These are phyloP conservation scores for Cetonia aurata DNA, from an alignment of 2,888 invertebrate species.

Conservation along the genomic window DNA sequence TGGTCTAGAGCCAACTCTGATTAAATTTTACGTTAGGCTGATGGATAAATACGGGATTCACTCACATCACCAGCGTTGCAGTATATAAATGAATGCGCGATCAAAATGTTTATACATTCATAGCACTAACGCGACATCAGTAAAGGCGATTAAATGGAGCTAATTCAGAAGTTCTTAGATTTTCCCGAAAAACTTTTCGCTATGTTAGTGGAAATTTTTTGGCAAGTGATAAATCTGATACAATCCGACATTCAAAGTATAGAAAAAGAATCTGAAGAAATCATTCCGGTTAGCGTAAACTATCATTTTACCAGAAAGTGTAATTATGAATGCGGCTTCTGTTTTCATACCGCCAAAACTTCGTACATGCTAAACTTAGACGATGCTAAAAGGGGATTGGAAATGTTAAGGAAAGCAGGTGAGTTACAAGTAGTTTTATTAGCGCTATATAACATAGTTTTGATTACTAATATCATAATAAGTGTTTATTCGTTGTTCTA, in stretches of 20 bases:
- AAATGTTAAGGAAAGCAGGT: constrained; percentile 64
- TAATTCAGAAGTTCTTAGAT: background rate
- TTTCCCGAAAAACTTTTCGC: constrained; percentile 15
- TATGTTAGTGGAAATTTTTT: background rate
- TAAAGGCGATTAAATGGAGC: background rate
- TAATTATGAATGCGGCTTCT: constrained; percentile 70
- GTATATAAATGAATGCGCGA: constrained; percentile 1
- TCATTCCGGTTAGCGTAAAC: constrained; percentile 65
- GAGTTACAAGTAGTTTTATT: constrained; percentile 42
- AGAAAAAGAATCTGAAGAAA: constrained; percentile 33
- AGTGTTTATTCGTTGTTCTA: too few species aligned
- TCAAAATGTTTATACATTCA: background rate
- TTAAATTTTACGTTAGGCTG: too few species aligned
- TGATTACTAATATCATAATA: background rate
- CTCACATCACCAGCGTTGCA: background rate
- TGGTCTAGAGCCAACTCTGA: too few species aligned
- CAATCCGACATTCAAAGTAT: background rate
- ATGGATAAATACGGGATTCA: background rate
- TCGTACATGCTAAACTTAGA: constrained; percentile 66
- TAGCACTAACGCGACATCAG: background rate
- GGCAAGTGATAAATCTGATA: background rate
- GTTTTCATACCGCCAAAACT: constrained; percentile 70
- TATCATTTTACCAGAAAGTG: constrained; percentile 70
- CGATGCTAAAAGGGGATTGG: constrained; percentile 66
- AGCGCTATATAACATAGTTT: too few species aligned